Percentiles rank a stretch among this genome's conserved stretches.
Conservation (phyloP, 1,140 invertebrate species). For the Stenopsyche tienmushanensis region DNA sequence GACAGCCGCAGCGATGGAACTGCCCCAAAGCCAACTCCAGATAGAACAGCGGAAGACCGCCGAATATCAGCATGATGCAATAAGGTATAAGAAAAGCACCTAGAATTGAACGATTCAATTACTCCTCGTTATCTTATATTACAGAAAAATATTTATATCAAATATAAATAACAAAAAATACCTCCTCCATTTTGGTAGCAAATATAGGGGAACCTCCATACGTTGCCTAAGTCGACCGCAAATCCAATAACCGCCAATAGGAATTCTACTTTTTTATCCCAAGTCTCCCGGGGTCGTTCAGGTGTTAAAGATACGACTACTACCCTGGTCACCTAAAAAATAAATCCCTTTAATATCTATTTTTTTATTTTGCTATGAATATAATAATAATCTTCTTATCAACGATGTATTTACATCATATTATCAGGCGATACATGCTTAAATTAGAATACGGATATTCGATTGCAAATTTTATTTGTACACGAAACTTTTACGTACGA, state of each 20-base stretch:
- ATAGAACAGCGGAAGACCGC: slow-evolving; percentile 90
- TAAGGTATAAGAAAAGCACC: slow-evolving; percentile 95
- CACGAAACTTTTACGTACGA: no score
- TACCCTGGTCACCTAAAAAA: slow-evolving; percentile 51
- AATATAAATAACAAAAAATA: slow-evolving; percentile 41
- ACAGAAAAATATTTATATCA: background rate
- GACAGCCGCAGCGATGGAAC: slow-evolving; percentile 87
- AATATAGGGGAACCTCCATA: slow-evolving; percentile 80
- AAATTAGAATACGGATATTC: no score
- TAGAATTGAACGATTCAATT: slow-evolving; percentile 48
- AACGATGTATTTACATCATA: no score
- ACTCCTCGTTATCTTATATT: background rate
- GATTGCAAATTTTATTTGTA: no score
- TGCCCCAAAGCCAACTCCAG: slow-evolving; percentile 93
- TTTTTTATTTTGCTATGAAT: no score
- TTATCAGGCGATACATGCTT: no score
- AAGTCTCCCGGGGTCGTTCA: slow-evolving; percentile 65
- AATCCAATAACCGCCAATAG: slow-evolving; percentile 84
- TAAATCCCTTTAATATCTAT: background rate
- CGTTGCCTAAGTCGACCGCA: slow-evolving; percentile 81
- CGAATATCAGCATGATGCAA: slow-evolving; percentile 86
- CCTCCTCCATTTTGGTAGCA: slow-evolving; percentile 80
- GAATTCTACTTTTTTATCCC: slow-evolving; percentile 87
- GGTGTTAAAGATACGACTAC: slow-evolving; percentile 65
- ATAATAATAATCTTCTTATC: no score